Evolutionary conservation across 2,113 vertebrate species (phyloP), one percentile per base, ranked within the genome.

Genomic region (Marmota flaviventris): DNA sequence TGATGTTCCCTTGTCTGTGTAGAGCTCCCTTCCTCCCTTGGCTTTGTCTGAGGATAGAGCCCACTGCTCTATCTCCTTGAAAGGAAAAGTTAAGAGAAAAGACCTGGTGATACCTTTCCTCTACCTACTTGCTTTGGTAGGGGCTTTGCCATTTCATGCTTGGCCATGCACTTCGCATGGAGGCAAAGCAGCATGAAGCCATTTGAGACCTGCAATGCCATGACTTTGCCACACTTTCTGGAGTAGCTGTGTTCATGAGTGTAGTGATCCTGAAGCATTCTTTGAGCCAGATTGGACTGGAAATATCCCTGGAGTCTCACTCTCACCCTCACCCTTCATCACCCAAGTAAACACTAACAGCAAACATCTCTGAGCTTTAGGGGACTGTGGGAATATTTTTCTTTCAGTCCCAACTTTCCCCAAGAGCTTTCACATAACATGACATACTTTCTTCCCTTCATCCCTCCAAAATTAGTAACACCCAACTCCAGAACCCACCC

Each of bases 341-440:
- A 82, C 93, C 84, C 56, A 48, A 76, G 27, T 58, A 34, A 85
- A n/a, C 76, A 42, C 24, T 37, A n/a, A 39, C 42, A 32, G 2
- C 58, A 67, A 14, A 79, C 32, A n/a, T 86, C 48, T 85, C 78
- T 67, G 76, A 81, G 81, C 61, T 84, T 72, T 37, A 67, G 34
- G 91, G 91, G 65, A 51, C 72, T 92, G 3, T 63, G 67, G 70
- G 58, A 93, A 61, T 89, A 32, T 87, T 96, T 96, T 72, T 86
- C 75, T 92, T 93, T 87, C 37, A 90, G 56, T 51, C 65, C 13
- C 45, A 92, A 5, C 8, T 20, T 77, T 90, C 51, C 83, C 93
- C 77, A 76, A 70, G 75, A 94, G 58, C 81, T 95, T 96, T 90
- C 58, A 17, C 25, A 56, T 96, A 58, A 37, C 8, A 96, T 79